These are phyloP conservation scores for Ephestia elutella DNA, from an alignment of 1,140 invertebrate genomes.

Conservation along the genomic window DNA sequence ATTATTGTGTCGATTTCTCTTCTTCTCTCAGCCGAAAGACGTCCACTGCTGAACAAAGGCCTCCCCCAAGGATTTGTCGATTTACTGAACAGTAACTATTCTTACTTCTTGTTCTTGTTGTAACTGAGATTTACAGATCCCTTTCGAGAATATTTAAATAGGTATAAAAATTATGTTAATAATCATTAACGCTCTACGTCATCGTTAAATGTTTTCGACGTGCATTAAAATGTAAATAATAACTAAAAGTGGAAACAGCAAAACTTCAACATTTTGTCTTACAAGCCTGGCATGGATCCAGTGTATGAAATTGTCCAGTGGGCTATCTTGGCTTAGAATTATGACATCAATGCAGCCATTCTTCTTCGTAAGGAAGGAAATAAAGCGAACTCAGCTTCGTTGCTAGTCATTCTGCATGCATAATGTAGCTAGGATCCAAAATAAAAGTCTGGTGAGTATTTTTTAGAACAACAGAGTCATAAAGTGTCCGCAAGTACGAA, in stretches of 20 bases:
- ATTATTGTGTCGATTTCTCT: too few relatives aligned
- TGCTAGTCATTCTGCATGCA: conserved; percentile 21
- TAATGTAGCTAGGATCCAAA: not conserved
- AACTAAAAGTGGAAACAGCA: not conserved
- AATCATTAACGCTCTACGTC: too few relatives aligned
- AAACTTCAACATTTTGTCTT: conserved; percentile 27
- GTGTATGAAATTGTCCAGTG: conserved; percentile 17
- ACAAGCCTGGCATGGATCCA: conserved; percentile 24
- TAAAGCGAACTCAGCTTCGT: conserved; percentile 17
- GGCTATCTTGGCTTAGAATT: conserved; percentile 21
- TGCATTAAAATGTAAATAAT: conserved; percentile 4
- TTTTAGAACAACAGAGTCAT: conserved; percentile 5
- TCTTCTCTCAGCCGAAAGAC: too few relatives aligned
- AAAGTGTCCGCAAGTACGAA: too few relatives aligned
- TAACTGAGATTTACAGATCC: too few relatives aligned
- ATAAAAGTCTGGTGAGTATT: not conserved
- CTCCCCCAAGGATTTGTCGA: too few relatives aligned
- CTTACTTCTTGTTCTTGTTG: too few relatives aligned
- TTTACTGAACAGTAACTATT: too few relatives aligned
- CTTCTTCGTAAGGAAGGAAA: conserved; percentile 6
- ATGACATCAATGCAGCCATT: conserved; percentile 18
- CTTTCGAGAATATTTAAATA: too few relatives aligned
- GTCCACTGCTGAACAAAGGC: too few relatives aligned
- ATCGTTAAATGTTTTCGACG: too few relatives aligned
- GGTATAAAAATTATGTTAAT: too few relatives aligned